Evolutionary conservation across 2,113 vertebrate species (phyloP).

Genomic region (Hyperopisus bebe): DNA sequence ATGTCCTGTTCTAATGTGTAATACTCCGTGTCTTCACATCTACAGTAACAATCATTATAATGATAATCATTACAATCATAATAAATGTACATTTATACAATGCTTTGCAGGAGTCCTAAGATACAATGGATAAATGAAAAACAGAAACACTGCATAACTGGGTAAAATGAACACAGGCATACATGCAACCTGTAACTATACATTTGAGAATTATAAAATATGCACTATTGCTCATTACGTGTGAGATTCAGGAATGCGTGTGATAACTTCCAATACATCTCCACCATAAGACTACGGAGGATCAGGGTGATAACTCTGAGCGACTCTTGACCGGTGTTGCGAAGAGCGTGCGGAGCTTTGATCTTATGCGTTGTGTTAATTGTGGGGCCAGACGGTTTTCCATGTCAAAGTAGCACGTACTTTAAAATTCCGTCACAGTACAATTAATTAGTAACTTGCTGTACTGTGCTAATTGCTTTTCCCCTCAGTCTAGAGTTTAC

Average conservation of each 20-base stretch:
- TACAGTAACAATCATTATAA: not conserved
- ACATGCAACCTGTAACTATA: not conserved
- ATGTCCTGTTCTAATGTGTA: not conserved
- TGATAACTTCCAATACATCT: not conserved
- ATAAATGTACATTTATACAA: not conserved
- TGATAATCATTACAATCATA: not conserved
- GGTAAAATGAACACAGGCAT: not conserved
- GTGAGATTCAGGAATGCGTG: not conserved
- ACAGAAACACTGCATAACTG: not conserved
- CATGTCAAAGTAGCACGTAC: not conserved
- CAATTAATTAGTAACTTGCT: constrained; percentile 38
- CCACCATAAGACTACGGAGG: not conserved
- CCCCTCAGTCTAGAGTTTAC: constrained; percentile 29
- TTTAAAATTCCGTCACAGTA: constrained; percentile 20
- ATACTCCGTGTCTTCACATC: not conserved
- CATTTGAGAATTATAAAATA: not conserved
- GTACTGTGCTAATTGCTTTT: not conserved
- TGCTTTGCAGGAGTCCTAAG: not conserved
- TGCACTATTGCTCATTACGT: not conserved
- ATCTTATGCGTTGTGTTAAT: not conserved
- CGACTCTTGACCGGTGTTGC: not conserved
- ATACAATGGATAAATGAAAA: not conserved
- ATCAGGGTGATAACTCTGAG: not conserved
- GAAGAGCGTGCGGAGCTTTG: not conserved
- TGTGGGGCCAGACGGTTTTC: not conserved